Conservation (phyloP, 2,888 invertebrate genomes). For the Operophtera brumata region DNA sequence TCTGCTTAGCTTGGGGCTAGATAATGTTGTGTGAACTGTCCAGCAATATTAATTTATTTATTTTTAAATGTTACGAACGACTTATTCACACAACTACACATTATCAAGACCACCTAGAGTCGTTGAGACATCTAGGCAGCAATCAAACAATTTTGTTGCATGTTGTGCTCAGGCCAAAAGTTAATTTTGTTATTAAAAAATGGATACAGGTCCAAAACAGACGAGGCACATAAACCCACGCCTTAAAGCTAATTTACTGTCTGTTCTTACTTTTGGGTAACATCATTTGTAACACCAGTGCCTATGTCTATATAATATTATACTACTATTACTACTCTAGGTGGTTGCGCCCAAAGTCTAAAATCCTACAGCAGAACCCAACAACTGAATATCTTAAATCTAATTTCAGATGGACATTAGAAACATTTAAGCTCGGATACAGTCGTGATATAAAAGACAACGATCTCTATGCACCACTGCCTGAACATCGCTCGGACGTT, state of each 20-base stretch:
- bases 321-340: too few relatives aligned
- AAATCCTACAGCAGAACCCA: too few relatives aligned
- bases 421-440: constrained; percentile 85
- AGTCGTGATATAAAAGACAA: constrained; percentile 83
- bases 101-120: constrained; percentile 13
- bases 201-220: constrained; percentile 72
- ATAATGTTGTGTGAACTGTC: too few relatives aligned
- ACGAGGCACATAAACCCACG: constrained; percentile 72
- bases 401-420: constrained; percentile 84
- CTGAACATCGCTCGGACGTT: constrained; percentile 84
- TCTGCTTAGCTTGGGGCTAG: too few relatives aligned
- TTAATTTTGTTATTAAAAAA: constrained; percentile 33
- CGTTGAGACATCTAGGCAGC: not conserved
- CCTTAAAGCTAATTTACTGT: constrained; percentile 74
- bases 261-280: constrained; percentile 79
- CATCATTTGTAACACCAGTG: not conserved
- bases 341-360: too few relatives aligned
- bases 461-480: constrained; percentile 84
- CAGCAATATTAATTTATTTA: too few relatives aligned
- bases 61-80: too few relatives aligned
- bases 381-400: not conserved
- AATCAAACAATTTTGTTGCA: not conserved
- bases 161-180: not conserved
- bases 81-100: too few relatives aligned
- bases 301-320: too few relatives aligned